Base-by-base conservation (phyloP, 1,140 invertebrate species). In the Harpegnathos saltator region DNA sequence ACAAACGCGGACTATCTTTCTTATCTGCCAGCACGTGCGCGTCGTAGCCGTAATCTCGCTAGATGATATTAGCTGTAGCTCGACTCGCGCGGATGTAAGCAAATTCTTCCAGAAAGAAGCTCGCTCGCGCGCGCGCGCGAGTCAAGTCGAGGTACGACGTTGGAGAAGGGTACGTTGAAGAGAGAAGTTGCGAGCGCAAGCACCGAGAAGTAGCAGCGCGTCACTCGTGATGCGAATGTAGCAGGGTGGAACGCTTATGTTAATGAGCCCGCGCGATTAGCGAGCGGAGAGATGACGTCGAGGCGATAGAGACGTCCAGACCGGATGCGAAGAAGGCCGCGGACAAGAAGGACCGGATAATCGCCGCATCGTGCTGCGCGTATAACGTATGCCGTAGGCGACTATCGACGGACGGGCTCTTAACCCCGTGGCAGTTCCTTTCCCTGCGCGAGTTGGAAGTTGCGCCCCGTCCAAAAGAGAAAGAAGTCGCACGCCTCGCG, bases 211-310 rank as follows among this genome's bases (percentile, higher is more conserved):
- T 85, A 44, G 74, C 69, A 82, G 58, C 66, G 58, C 66, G 69
- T 78, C 82, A 84, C 62, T 85, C 75, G 85, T 77, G n/a, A n/a
- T n/a, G 80, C 85, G 74, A 86, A 89, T 84, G 88, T 89, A 89
- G 52, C 88, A 82, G 87, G 74, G 81, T 89, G 87, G 88, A 89
- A 89, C 88, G 87, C 81, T 84, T 89, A 89, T 89, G 88, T 82
- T 89, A 89, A 89, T 89, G 87, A 82, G 81, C 66, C 69, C 66
- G 56, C 19, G 66, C 88, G 88, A 89, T 89, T 89, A 86, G 80
- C 69, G 80, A 83, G 48, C 86, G 75, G 71, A 56, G 83, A 88
- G 87, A 89, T 85, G 86, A 89, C 66, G 87, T 78, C 83, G 84
- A 69, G 19, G 80, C 74, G 87, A 89, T 89, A 89, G 87, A 89